Evolutionary conservation across 2,113 vertebrate genomes (phyloP), one percentile per base, ranked within the genome.

Genomic region (Chaenogobius annularis): DNA sequence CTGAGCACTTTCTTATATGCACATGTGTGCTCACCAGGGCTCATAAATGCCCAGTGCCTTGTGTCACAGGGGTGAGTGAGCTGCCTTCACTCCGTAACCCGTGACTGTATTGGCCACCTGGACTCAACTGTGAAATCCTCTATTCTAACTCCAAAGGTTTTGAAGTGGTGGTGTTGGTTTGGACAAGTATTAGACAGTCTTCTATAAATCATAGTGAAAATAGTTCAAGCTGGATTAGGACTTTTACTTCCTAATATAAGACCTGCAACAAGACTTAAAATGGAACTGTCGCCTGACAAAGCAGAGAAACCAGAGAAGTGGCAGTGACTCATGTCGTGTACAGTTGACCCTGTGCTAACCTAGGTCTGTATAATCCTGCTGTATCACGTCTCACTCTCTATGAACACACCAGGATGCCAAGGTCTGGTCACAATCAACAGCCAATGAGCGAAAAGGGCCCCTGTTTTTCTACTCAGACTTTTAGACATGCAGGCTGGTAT

Each of bases 331-430:
- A 78, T 31, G 44, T 74, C 8, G 52, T 74, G 86, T 82, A 84
- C 73, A 85, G 81, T 83, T 89, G 87, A 90, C 87, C 89, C 66
- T 63, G 70, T 62, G 69, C 83, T 85, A 81, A 92, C 86, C 89
- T 65, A 40, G 78, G 78, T 85, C 74, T 79, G 85, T 80, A 40
- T 86, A 83, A 87, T 86, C 88, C 84, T 83, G 82, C 80, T 73
- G 72, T 65, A 56, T 85, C 80, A 67, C 79, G 80, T 77, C 77
- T 77, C 74, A 44, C 67, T 78, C 80, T 78, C 74, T 78, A 74
- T 75, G 61, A 87, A 78, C 75, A 69, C 77, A 59, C 43, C 5
- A 37, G 69, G 83, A 88, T 37, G 85, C 74, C 75, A 35, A 83
- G 17, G 73, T 84, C 85, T 85, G 81, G 71, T 19, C 69, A 80